These are phyloP conservation scores for Drosophila punjabiensis DNA, from an alignment of 1,140 invertebrate genomes.

Conservation along the genomic window DNA sequence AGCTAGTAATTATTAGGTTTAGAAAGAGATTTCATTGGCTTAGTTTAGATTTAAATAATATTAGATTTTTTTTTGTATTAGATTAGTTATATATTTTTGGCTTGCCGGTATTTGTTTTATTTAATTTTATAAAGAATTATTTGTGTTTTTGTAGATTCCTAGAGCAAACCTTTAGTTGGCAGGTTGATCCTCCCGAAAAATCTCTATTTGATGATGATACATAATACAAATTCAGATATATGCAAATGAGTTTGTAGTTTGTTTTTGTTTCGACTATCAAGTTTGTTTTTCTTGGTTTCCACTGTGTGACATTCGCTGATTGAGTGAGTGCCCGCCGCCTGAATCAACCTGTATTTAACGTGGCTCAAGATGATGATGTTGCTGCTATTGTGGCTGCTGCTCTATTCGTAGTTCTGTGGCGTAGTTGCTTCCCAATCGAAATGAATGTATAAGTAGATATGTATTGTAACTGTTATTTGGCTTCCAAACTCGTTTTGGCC, in stretches of 20 bases:
- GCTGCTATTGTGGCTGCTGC: constrained; percentile 37
- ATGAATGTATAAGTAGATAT: constrained; percentile 42
- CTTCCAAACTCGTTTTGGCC: constrained; percentile 59
- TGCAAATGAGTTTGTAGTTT: not conserved
- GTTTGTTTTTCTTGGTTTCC: not conserved
- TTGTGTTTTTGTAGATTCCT: not conserved
- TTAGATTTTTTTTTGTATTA: not conserved
- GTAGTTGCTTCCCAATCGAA: constrained; percentile 63
- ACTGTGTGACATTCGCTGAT: constrained; percentile 50
- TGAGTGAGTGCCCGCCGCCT: constrained; percentile 32
- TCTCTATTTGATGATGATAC: not conserved
- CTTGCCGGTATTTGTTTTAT: not conserved
- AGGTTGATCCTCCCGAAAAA: not conserved
- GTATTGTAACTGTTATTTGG: constrained; percentile 69
- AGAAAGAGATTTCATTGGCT: not conserved
- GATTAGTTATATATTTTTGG: not conserved
- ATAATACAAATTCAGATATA: not conserved
- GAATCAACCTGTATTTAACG: constrained; percentile 48
- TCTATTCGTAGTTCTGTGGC: constrained; percentile 40
- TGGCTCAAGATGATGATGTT: constrained; percentile 11
- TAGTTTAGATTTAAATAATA: not conserved
- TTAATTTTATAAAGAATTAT: not conserved
- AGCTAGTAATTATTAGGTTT: no score
- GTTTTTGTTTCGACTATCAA: not conserved
- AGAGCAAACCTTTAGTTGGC: not conserved